Evolutionary conservation across 1,140 invertebrate species (phyloP).

Genomic region (Leptonema lineaticorne): DNA sequence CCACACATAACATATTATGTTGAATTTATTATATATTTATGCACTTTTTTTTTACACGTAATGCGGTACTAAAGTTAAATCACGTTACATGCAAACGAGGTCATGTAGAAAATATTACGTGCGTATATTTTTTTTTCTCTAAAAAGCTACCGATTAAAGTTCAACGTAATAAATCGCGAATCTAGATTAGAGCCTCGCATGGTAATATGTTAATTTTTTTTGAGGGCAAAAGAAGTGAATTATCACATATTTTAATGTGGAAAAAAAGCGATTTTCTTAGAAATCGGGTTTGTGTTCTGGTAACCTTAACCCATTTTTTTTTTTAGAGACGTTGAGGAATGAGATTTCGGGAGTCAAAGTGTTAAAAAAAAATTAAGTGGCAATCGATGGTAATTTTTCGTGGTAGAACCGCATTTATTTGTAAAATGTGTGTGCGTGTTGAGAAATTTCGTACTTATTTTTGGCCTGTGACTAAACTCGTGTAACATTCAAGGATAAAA

Average conservation of each 20-base stretch:
- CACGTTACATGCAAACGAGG: neutral
- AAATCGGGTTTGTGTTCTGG: neutral
- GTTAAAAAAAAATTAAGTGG: neutral
- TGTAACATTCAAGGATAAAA: conserved; percentile 5
- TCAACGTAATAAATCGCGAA: neutral
- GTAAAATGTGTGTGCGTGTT: conserved; percentile 10
- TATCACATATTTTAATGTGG: neutral
- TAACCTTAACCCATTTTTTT: conserved; percentile 5
- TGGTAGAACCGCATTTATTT: conserved; percentile 9
- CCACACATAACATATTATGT: neutral
- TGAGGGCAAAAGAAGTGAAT: neutral
- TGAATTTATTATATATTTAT: conserved; percentile 5
- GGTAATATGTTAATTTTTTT: neutral
- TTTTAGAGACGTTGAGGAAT: too few species aligned
- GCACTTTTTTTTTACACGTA: neutral
- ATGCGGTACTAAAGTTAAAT: neutral
- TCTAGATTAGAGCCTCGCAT: neutral
- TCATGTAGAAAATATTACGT: neutral
- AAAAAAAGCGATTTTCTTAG: neutral
- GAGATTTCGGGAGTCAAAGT: neutral
- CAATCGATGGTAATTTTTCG: conserved; percentile 14
- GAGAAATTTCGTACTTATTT: conserved; percentile 9
- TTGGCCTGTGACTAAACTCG: neutral
- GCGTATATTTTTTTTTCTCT: neutral
- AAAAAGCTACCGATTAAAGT: neutral